Base-by-base conservation (phyloP, 1,140 invertebrate genomes). In the Campoletis sonorensis region DNA sequence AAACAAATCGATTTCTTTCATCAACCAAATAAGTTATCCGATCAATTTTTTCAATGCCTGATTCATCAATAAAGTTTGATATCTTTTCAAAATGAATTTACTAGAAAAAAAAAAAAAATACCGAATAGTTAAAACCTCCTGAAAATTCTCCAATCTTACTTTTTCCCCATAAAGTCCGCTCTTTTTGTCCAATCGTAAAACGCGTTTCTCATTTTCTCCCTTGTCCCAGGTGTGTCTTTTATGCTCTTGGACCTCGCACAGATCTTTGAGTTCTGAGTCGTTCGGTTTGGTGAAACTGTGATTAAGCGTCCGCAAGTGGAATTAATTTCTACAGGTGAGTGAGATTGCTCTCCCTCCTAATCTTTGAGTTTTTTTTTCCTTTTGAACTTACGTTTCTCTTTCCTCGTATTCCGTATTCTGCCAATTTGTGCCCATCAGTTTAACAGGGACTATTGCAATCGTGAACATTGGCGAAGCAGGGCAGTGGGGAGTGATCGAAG, bases 261-360 rank as follows among this genome's bases (percentile, higher is more conserved):
- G 58, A 23, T 33, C 58, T 67, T 78, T 45, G 21, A 4, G 49
- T 11, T 23, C 58, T 70, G 27, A 13, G 61, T 54, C 30, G 58
- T 78, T 78, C 27, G 26, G 33, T 67, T 78, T 49, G 58, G 54
- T 8, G 71, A 82, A 70, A 81, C 82, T 82, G 83, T 81, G 81
- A 82, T 84, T 84, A 82, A 84, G 82, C 80, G 79, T 81, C 51
- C 81, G 70, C 81, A 45, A 79, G 81, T 80, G 79, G 79, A 84
- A 84, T 84, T 84, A 84, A 84, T 84, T 84, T 82, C 72, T 70
- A 84, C 81, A 84, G 82, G 79, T 79, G 73, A 84, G 81, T 76
- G 73, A 80, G 79, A 37, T 70, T 82, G 67, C 67, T 33, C 73
- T 51, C 27, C 27, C 33, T 64, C 76, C 10, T 26, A n/a, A 10